Base-by-base conservation (phyloP, 2,888 invertebrate genomes). In the Cordilura impudica region DNA sequence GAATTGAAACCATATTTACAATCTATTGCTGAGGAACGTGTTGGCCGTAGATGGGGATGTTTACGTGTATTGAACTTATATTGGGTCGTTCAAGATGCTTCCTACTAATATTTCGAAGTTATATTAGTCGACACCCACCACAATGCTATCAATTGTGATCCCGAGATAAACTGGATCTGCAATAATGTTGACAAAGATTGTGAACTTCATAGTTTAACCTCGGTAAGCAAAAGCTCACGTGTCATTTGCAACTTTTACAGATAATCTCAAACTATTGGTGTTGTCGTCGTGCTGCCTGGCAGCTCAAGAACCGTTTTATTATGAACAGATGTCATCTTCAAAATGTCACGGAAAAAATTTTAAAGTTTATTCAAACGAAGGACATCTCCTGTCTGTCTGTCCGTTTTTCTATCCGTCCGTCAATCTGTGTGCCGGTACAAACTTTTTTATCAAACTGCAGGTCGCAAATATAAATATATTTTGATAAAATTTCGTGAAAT, bases 1-100 rank as follows among this genome's bases (percentile, higher is more conserved):
- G 96, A 99, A 90, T 91, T 99, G 87, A 99, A 99, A 90, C 98
- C 98, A 75, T 95, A 95, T 53, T 92, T 97, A 82, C 98, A 99
- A 90, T 95, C 98, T 10, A 95, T 99, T 90, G 99, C 99, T 81
- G 99, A 99, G 94, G 98, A 98, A 90, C 96, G 99, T 90, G 98
- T 98, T 88, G 99, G 99, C 81, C 95, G 98, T 84, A 94, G 97
- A 85, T 96, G 98, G 86, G 97, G 97, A 84, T 97, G 97, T 84
- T 93, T 99, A 35, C 93, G 99, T 86, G 98, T 99, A 12, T 91
- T 99, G 51, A 99, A 97, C 92, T 99, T 98, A 0, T 99, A 99
- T 91, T 99, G 99, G 99, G 98, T 99, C 53, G 98, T 96, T 43
- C 97, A 99, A 89, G 99, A 99, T 90, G 97, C 99, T 66, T 98